Conservation (phyloP, 2,888 invertebrate species). For the Thereva unica region DNA sequence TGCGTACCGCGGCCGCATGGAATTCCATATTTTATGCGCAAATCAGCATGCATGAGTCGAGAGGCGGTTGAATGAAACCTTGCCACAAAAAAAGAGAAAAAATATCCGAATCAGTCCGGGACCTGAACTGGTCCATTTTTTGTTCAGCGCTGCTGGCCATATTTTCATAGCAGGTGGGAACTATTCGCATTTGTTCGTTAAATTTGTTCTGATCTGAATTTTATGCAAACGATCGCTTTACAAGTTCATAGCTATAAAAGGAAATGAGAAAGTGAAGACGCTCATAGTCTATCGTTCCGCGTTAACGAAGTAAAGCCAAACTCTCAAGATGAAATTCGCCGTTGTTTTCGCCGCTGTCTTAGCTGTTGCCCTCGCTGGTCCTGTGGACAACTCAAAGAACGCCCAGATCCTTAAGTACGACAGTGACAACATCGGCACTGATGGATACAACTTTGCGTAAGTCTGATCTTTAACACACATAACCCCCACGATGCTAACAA, state of each 20-base stretch:
- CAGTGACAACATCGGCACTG: constrained; percentile 61
- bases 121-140: too few relatives aligned
- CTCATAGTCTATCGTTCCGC: neutral
- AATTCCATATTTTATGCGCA: too few relatives aligned
- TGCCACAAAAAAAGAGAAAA: too few relatives aligned
- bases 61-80: too few relatives aligned
- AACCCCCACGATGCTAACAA: neutral
- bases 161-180: too few relatives aligned
- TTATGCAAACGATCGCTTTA: constrained; percentile 1
- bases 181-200: too few relatives aligned
- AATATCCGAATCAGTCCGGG: too few relatives aligned
- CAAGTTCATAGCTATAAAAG: constrained; percentile 16
- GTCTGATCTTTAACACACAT: constrained; percentile 33
- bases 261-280: neutral
- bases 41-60: too few relatives aligned
- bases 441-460: constrained; percentile 62
- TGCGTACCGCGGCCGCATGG: too few relatives aligned
- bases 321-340: constrained; percentile 47
- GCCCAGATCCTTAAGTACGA: constrained; percentile 43
- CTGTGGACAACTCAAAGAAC: constrained; percentile 37
- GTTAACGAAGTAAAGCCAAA: constrained; percentile 48
- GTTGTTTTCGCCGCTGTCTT: constrained; percentile 44
- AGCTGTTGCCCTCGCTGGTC: constrained; percentile 39
- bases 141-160: too few relatives aligned
- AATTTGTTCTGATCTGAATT: neutral